Evolutionary conservation across 2,888 invertebrate species (phyloP), one percentile per base, ranked within the genome.

Genomic region (Xestia sexstrigata): DNA sequence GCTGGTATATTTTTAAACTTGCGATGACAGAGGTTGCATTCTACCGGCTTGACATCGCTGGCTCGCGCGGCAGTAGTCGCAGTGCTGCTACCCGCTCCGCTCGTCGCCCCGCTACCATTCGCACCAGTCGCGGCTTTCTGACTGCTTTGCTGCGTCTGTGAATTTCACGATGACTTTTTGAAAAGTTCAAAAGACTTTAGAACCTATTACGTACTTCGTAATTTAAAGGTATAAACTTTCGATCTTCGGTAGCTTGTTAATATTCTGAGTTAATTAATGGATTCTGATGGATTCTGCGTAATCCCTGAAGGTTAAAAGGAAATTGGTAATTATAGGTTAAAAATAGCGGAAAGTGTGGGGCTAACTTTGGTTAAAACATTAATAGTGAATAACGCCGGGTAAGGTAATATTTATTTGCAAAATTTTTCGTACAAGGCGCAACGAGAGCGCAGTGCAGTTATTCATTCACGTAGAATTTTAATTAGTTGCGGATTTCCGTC

Each of bases 1-100:
- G 99, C 99, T 39, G 99, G 99, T 94, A 99, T 98, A 95, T 99
- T 99, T 97, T 99, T 99, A 97, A 99, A 99, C 94, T 99, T 98
- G 89, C 99, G 97, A 95, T 99, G 98, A 94, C 99, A 99, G 81
- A 99, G 97, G 95, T 98, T 99, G 96, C 99, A 99, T 94, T 99
- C 99, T 79, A 99, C 99, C 66, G 99, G 99, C 92, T 99, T 99
- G 80, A 97, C 97, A 89, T 98, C 98, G 63, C 97, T 95, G 88
- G 97, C 94, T 80, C 95, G 94, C 78, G 92, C 86, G 74, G 93
- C 82, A 85, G 90, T 85, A 82, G 92, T 74, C 2, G 88, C 80
- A 74, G 91, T 83, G 1, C 90, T 89, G 88, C 91, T 92, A 23
- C 91, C 83, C 84, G 93, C 89, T 74, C 89, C 91, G 90, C 90